Conservation (phyloP, 35 echinoderm and acorn worm species). For the Anneissia japonica region DNA sequence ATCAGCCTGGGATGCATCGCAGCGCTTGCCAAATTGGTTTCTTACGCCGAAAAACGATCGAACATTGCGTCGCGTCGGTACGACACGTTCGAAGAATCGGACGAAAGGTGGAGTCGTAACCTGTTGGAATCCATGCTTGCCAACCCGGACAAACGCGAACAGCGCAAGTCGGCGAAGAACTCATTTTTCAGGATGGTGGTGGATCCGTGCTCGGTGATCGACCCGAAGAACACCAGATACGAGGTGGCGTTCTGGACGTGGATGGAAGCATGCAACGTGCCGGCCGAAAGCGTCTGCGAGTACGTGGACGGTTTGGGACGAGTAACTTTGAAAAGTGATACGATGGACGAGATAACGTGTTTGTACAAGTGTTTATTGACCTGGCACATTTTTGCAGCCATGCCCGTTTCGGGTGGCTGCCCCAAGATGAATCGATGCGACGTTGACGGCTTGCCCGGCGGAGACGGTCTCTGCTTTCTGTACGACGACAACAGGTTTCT, state of each 20-base stretch:
- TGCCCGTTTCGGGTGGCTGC: background rate
- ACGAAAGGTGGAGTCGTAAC: background rate
- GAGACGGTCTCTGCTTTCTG: background rate
- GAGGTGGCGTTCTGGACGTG: background rate
- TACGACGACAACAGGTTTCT: background rate
- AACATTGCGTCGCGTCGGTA: background rate
- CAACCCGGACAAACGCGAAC: background rate
- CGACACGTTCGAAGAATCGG: background rate
- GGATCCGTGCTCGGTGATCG: background rate
- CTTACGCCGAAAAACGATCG: background rate
- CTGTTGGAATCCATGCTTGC: background rate
- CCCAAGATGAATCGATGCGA: background rate
- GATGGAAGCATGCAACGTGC: background rate
- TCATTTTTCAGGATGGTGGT: background rate
- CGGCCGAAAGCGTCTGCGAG: background rate
- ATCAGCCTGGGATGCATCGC: background rate
- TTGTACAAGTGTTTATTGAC: background rate
- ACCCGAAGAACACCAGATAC: background rate
- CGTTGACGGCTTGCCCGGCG: background rate
- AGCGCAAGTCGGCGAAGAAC: background rate
- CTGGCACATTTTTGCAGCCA: background rate
- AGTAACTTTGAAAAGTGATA: background rate
- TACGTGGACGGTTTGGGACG: background rate
- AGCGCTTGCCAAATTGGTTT: background rate
- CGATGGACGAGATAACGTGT: background rate